These are phyloP conservation scores for Amyelois transitella DNA, from an alignment of 1,140 invertebrate genomes.

Conservation along the genomic window DNA sequence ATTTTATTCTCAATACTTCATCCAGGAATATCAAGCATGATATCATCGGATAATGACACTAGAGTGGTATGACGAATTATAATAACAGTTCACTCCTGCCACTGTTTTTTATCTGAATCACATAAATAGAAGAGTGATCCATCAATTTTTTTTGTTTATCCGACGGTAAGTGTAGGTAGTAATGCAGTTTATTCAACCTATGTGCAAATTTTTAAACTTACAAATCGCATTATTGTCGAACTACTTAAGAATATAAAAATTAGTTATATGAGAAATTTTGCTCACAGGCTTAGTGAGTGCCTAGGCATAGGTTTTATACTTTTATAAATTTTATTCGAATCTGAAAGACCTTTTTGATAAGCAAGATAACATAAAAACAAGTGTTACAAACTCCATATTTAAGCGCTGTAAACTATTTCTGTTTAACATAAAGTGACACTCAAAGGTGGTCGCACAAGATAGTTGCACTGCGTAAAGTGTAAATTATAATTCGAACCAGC, in stretches of 20 bases:
- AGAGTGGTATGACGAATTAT: neutral
- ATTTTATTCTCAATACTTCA: no score
- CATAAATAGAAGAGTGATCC: neutral
- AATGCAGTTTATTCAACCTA: no score
- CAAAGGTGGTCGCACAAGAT: constrained; percentile 23
- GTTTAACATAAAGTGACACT: constrained; percentile 22
- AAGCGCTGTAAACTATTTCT: constrained; percentile 1
- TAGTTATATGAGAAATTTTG: no score
- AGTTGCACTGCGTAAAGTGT: constrained; percentile 43
- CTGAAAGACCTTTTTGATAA: no score
- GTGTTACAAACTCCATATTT: neutral
- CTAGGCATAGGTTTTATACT: no score
- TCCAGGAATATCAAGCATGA: neutral
- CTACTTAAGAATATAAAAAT: no score
- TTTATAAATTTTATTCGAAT: no score
- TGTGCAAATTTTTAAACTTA: no score
- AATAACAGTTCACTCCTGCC: neutral
- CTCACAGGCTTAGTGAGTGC: no score
- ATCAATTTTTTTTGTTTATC: neutral
- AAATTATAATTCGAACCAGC: constrained; percentile 50
- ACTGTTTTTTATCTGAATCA: neutral
- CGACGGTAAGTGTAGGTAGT: neutral
- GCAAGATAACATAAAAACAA: no score
- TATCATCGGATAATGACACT: constrained; percentile 3
- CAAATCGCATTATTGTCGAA: no score